These are phyloP conservation scores for Drosophila tani DNA, from an alignment of 1,140 invertebrate species.

Conservation along the genomic window DNA sequence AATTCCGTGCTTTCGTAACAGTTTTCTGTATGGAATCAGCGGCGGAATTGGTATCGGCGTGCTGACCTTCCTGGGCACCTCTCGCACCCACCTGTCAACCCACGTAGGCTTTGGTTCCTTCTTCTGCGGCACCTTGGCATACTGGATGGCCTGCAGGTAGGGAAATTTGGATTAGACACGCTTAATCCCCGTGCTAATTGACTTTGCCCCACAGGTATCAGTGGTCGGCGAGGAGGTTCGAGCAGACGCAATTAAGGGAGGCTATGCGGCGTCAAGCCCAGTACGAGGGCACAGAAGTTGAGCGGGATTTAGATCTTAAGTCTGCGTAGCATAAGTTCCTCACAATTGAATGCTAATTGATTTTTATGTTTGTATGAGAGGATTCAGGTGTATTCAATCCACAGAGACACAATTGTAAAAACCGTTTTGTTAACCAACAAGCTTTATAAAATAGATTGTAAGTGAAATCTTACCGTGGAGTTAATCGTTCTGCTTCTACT, in stretches of 20 bases:
- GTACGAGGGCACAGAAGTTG: slow-evolving; percentile 84
- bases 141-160: slow-evolving; percentile 86
- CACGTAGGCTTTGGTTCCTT: slow-evolving; percentile 86
- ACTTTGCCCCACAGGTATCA: slow-evolving; percentile 74
- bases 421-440: slow-evolving; percentile 25
- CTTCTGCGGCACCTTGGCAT: slow-evolving; percentile 85
- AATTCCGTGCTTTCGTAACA: slow-evolving; percentile 88
- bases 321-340: slow-evolving; percentile 62
- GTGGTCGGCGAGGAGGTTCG: slow-evolving; percentile 85
- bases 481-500: neutral
- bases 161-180: neutral
- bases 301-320: slow-evolving; percentile 72
- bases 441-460: slow-evolving; percentile 30
- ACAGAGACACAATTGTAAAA: slow-evolving; percentile 25
- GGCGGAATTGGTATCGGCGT: slow-evolving; percentile 86
- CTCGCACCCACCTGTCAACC: slow-evolving; percentile 85
- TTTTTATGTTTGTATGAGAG: slow-evolving; percentile 3
- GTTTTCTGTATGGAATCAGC: slow-evolving; percentile 87
- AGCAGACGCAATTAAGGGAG: slow-evolving; percentile 84
- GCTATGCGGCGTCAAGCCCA: slow-evolving; percentile 78
- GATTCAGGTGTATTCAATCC: slow-evolving; percentile 8
- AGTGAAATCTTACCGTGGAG: slow-evolving; percentile 28
- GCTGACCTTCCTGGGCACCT: slow-evolving; percentile 87
- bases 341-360: neutral
- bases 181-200: neutral